These are phyloP conservation scores for Coilia nasus DNA, from an alignment of 2,797 vertebrate genomes.

Conservation along the genomic window DNA sequence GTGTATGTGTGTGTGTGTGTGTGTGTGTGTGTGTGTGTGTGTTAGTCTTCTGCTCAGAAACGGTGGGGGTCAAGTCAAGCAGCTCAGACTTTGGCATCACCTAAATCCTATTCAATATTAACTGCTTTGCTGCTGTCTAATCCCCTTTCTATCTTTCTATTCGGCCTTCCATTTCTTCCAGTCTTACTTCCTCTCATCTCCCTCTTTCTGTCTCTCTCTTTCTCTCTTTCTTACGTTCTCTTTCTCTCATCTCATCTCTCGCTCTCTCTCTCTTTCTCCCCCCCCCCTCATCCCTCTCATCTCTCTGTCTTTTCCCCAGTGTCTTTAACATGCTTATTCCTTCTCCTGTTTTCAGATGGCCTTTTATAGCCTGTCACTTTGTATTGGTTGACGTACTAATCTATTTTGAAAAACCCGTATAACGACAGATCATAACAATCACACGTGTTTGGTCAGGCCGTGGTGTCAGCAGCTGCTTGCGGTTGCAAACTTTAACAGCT, in stretches of 20 bases:
- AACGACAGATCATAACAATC: constrained; percentile 1
- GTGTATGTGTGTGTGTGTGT: constrained; percentile 23
- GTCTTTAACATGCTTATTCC: background rate
- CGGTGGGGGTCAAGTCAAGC: background rate
- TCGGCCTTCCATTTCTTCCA: background rate
- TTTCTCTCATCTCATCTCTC: too few relatives aligned
- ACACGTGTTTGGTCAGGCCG: background rate
- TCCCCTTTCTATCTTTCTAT: background rate
- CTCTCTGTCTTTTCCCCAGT: background rate
- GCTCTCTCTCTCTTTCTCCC: background rate
- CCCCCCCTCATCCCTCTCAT: background rate
- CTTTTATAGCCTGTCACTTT: background rate
- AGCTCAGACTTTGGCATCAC: background rate
- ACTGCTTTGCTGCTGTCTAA: background rate
- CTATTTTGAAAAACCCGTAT: background rate
- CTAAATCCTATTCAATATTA: background rate
- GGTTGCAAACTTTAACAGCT: background rate
- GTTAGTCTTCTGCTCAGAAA: background rate
- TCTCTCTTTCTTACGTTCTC: too few relatives aligned
- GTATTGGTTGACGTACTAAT: background rate
- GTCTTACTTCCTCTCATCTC: background rate
- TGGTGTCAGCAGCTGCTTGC: background rate
- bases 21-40: background rate
- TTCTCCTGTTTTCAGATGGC: background rate
- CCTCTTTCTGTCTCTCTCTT: background rate